Base-by-base conservation (phyloP, 2,113 vertebrate genomes). In the Lepisosteus osseus region DNA sequence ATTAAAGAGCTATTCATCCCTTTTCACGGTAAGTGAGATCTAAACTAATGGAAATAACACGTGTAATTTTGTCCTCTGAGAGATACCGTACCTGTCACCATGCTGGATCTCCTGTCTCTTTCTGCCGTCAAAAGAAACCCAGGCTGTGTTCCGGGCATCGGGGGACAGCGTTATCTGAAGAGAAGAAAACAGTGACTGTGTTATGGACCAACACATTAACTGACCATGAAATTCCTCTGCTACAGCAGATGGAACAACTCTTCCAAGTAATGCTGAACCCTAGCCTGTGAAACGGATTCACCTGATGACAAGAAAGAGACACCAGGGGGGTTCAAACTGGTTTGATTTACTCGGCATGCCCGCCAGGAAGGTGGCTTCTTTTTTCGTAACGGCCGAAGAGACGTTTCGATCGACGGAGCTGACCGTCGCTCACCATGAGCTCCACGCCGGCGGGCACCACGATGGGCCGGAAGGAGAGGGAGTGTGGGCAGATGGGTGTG, bases 401-500 rank as follows among this genome's bases (percentile, higher is more conserved):
- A 29, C 29, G 29, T 29, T 29, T 29, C 29, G 29, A 29, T 29
- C 1, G 1, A 29, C 1, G 29, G 29, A 29, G 29, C 29, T 29
- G 29, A 29, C 29, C 29, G 29, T 29, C 29, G 29, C 79, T 81
- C 29, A 94, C 92, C 91, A 90, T 93, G 72, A 94, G 90, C 73
- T 94, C 92, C 69, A 94, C 91, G 2, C 92, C 92, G 0, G 92
- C 92, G 0, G 92, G 92, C 40, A 94, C 92, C 14, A 94, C 92
- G 0, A 94, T 93, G 74, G 92, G 92, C 74, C 92, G 87, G 85
- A 94, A 94, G 65, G 92, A 94, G 61, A 94, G 92, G 0, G 92
- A 94, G 82, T 94, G 92, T 0, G 92, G 92, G 74, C 92, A 93
- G 84, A 94, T 94, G 71, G 92, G 92, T 0, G 92, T 93, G 74